Evolutionary conservation across 2,888 invertebrate species (phyloP), one percentile per base, ranked within the genome.

Genomic region (Amiota mariae): DNA sequence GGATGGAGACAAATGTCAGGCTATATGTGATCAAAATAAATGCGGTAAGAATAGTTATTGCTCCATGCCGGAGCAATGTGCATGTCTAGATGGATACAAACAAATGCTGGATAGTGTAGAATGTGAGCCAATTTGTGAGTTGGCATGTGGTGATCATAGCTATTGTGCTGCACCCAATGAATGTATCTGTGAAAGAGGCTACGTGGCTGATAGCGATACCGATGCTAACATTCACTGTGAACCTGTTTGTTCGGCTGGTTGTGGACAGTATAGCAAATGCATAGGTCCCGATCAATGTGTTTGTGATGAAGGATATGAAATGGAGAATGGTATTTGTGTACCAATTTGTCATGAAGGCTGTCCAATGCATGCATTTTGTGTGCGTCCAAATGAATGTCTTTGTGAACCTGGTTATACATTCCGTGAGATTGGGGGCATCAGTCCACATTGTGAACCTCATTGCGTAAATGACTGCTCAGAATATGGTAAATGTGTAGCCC

Each of bases 401-500:
- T 86, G 86, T 51, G 47, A 66, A 49, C 20, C 72, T 0, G 87
- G 85, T 9, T 84, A 81, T 47, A 20, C 3, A 0, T 72, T 68
- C 9, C 64, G 72, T 11, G 56, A 20, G 12, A 20, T 6, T 8
- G 8, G 75, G 10, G 49, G 24, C 1, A 8, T 2, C 1, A 46
- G n/a, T 8, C 78, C 73, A 2, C 72, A 71, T 11, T 86, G 86
- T 72, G 79, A 79, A 1, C 82, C 82, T 0, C 72, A 76, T 15
- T 87, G 85, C 15, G 49, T 76, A 4, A 48, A 70, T 0, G 77
- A 82, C 8, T 82, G 84, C 24, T 86, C 88, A 47, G 77, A 73
- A 0, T 76, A 87, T 67, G 81, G 81, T 0, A 84, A 82, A 1
- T 90, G 90, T 70, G 78, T 79, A 0, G 78, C 77, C 0, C 82